Conservation (phyloP, 2,888 invertebrate genomes). For the Sabatieria punctata region DNA sequence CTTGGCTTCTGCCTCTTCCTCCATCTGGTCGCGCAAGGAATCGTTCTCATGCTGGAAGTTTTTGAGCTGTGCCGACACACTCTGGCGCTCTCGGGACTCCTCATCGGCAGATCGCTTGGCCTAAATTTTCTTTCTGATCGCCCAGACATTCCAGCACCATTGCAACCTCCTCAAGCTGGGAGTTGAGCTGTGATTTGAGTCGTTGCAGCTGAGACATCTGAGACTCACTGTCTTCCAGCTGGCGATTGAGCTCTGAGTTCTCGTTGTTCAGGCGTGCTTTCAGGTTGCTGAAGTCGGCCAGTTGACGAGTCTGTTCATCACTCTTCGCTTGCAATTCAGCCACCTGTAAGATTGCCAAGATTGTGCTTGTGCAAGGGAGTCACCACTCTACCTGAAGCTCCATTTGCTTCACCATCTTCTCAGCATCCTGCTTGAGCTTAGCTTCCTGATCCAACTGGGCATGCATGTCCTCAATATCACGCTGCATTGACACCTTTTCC, state of each 20-base stretch:
- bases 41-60: constrained; percentile 97
- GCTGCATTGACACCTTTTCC: constrained; percentile 91
- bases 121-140: no score
- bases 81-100: constrained; percentile 46
- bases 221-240: constrained; percentile 95
- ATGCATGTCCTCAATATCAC: constrained; percentile 93
- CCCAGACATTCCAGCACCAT: no score
- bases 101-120: constrained; percentile 95
- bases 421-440: constrained; percentile 97
- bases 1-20: constrained; percentile 96
- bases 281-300: constrained; percentile 61
- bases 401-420: constrained; percentile 89
- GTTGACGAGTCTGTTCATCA: constrained; percentile 86
- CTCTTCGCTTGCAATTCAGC: constrained; percentile 86
- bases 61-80: constrained; percentile 60
- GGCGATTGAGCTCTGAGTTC: constrained; percentile 86
- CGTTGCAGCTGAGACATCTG: constrained; percentile 86
- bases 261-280: constrained; percentile 96
- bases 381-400: constrained; percentile 35
- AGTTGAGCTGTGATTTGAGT: constrained; percentile 69
- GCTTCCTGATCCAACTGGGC: constrained; percentile 89
- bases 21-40: constrained; percentile 93
- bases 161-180: constrained; percentile 80
- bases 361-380: no score
- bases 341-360: constrained; percentile 44